Evolutionary conservation across 2,113 vertebrate species (phyloP).

Genomic region (Cariama cristata): DNA sequence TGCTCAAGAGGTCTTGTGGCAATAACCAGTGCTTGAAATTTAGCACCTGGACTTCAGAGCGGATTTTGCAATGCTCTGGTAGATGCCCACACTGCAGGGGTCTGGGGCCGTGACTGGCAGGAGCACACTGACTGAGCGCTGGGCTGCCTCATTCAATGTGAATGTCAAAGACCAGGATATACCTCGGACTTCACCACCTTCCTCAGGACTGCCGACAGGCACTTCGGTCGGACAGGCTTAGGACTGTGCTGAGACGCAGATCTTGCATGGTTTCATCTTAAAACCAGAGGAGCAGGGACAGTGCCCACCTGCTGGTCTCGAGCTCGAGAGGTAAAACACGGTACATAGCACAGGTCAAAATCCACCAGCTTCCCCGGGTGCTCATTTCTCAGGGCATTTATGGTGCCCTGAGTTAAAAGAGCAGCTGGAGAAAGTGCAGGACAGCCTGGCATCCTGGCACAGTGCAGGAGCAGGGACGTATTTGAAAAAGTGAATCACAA

Average conservation of each 20-base stretch:
- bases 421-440: neutral
- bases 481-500: neutral
- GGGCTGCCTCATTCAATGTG: neutral
- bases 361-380: neutral
- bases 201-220: neutral
- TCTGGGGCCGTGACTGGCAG: neutral
- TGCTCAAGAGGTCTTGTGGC: fast-evolving
- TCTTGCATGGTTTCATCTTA: neutral
- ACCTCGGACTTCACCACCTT: neutral
- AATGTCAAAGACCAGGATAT: neutral
- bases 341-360: neutral
- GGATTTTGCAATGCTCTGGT: neutral
- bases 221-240: neutral
- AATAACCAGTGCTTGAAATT: neutral
- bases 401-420: neutral
- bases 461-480: neutral
- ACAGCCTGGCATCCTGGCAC: neutral
- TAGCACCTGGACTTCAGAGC: neutral
- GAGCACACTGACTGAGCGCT: neutral
- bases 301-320: neutral
- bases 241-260: neutral
- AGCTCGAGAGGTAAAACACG: fast-evolving
- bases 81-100: neutral
- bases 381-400: neutral
- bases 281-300: neutral